A percentile compares a stretch with the other conserved stretches of the same genome.
phyloP scores from a whole-genome alignment of 2,888 invertebrate genomes.

The Ophraella communa region DNA sequence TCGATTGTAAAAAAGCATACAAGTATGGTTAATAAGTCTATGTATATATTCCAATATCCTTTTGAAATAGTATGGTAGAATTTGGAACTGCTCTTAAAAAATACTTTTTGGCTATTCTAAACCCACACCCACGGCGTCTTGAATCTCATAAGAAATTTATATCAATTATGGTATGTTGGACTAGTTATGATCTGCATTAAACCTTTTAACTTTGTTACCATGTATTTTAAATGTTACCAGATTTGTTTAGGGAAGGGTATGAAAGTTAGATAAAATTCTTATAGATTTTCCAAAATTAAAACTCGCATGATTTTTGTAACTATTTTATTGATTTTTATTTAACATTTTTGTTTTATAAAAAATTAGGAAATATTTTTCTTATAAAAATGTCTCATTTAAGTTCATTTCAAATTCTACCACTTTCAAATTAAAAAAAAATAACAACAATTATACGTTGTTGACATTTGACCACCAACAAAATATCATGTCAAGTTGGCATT shows the following conservation, averaged over 20 bases:
- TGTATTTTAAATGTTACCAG: too few species aligned
- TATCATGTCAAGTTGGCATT: constrained; percentile 45
- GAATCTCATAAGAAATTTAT: too few species aligned
- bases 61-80: neutral
- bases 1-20: neutral
- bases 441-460: constrained; percentile 1
- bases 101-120: too few species aligned
- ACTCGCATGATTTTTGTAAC: neutral
- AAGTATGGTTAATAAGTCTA: neutral
- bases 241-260: too few species aligned
- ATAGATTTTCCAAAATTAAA: neutral
- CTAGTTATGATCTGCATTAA: too few species aligned
- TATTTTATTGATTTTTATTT: constrained; percentile 1
- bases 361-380: constrained; percentile 2
- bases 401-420: constrained; percentile 10
- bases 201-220: too few species aligned
- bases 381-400: constrained; percentile 4
- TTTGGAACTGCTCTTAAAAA: neutral
- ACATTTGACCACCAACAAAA: constrained; percentile 14
- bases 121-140: too few species aligned
- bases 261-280: too few species aligned
- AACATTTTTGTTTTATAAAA: constrained; percentile 7
- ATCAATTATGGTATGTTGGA: too few species aligned
- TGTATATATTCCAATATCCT: neutral
- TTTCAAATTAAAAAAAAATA: constrained; percentile 1